Evolutionary conservation across 1,140 invertebrate genomes (phyloP).

Genomic region (Oryctes rhinoceros): DNA sequence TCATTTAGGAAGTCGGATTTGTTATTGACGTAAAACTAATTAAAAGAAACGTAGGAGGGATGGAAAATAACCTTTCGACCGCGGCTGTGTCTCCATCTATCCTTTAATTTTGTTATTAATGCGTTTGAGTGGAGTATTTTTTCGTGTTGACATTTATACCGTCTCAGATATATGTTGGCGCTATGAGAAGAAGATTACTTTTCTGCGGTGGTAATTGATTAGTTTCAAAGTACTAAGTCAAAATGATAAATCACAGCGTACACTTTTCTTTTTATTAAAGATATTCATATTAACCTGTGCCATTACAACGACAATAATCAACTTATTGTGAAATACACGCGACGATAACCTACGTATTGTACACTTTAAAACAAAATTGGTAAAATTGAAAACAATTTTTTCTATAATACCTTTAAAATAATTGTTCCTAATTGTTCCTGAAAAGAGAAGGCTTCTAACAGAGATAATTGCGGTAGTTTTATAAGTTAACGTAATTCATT

Average conservation of each 20-base stretch:
- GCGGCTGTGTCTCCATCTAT: slow-evolving; percentile 25
- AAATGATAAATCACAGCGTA: not conserved
- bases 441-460: too few relatives aligned
- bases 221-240: not conserved
- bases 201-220: not conserved
- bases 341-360: too few relatives aligned
- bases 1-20: slow-evolving; percentile 36
- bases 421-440: too few relatives aligned
- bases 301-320: too few relatives aligned
- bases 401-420: too few relatives aligned
- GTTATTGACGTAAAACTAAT: slow-evolving; percentile 36
- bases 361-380: too few relatives aligned
- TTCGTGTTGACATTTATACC: slow-evolving; percentile 12
- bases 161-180: not conserved
- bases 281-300: too few relatives aligned
- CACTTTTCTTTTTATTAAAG: not conserved
- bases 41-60: slow-evolving; percentile 2
- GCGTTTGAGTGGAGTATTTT: slow-evolving; percentile 19
- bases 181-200: slow-evolving; percentile 7
- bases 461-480: too few relatives aligned
- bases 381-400: too few relatives aligned
- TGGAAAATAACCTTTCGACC: slow-evolving; percentile 1
- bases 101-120: slow-evolving; percentile 34
- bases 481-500: too few relatives aligned
- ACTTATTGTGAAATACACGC: too few relatives aligned